Evolutionary conservation across 2,113 vertebrate species (phyloP).

Genomic region (Spilogale gracilis): DNA sequence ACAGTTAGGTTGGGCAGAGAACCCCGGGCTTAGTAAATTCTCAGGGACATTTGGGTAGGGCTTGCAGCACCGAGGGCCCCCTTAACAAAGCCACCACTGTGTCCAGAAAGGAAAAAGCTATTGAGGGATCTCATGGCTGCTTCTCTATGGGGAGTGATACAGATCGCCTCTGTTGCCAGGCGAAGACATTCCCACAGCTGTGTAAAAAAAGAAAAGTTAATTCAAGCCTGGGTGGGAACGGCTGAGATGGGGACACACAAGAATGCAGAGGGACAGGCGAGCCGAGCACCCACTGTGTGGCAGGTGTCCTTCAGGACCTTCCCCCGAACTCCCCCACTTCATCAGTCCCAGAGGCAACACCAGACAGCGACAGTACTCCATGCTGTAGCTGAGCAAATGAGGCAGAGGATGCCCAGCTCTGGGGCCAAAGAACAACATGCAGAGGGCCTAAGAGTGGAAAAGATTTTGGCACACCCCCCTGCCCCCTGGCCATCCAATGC

Average conservation of each 20-base stretch:
- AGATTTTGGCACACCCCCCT: neutral
- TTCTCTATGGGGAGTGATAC: conserved; percentile 53
- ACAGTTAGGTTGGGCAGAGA: neutral
- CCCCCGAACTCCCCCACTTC: neutral
- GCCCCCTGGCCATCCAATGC: neutral
- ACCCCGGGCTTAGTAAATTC: conserved; percentile 43
- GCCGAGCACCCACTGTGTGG: neutral
- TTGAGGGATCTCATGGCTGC: conserved; percentile 64
- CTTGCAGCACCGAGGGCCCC: conserved; percentile 51
- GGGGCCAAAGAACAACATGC: neutral
- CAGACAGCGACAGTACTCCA: neutral
- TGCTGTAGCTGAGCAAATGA: neutral
- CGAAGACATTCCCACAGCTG: conserved; percentile 67
- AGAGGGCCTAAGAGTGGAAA: neutral
- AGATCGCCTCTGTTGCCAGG: conserved; percentile 71
- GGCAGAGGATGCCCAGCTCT: neutral
- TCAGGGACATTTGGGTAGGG: conserved; percentile 55
- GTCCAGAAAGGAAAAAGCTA: conserved; percentile 73
- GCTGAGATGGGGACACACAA: neutral
- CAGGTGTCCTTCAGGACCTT: neutral
- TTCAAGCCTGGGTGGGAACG: conserved; percentile 31
- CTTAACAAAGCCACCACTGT: conserved; percentile 82
- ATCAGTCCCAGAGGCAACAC: fast-evolving
- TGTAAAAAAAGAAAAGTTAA: conserved; percentile 61
- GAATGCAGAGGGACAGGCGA: neutral